phyloP scores from a whole-genome alignment of 2,797 vertebrate genomes.

The Xiphorhynchus erythropygius region DNA sequence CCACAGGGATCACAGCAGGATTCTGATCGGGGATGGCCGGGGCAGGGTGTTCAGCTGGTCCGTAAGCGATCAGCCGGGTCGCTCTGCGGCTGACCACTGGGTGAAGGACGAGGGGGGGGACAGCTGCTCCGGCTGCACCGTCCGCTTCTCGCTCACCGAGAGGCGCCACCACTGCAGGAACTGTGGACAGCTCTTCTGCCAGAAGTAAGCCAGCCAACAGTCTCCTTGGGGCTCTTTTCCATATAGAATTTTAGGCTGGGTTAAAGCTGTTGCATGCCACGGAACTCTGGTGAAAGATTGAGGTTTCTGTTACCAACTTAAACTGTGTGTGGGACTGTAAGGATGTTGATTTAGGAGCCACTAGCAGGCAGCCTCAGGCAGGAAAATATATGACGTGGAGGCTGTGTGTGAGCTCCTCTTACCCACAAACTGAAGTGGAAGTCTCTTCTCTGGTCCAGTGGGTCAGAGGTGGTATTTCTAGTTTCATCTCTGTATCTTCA shows the following conservation, averaged over 20 bases:
- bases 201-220: conserved; percentile 84
- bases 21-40: conserved; percentile 91
- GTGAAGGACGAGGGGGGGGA: conserved; percentile 97
- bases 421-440: background rate
- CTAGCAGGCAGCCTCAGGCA: background rate
- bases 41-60: conserved; percentile 99
- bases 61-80: conserved; percentile 95
- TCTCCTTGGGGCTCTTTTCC: background rate
- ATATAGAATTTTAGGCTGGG: background rate
- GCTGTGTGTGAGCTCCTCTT: background rate
- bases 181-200: conserved; percentile 98
- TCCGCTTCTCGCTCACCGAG: conserved; percentile 95
- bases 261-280: background rate
- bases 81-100: conserved; percentile 97
- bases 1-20: conserved; percentile 94
- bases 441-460: background rate
- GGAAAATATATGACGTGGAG: fast-evolving
- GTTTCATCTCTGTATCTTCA: background rate
- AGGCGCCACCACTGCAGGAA: conserved; percentile 96
- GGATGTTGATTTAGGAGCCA: background rate
- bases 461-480: background rate
- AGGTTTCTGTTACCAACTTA: background rate
- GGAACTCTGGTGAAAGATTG: background rate
- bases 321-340: background rate
- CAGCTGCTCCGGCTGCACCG: conserved; percentile 91